A percentile compares a stretch with the other conserved stretches of the same genome.
phyloP scores from a whole-genome alignment of 2,797 vertebrate genomes.

The Iguana delicatissima region DNA sequence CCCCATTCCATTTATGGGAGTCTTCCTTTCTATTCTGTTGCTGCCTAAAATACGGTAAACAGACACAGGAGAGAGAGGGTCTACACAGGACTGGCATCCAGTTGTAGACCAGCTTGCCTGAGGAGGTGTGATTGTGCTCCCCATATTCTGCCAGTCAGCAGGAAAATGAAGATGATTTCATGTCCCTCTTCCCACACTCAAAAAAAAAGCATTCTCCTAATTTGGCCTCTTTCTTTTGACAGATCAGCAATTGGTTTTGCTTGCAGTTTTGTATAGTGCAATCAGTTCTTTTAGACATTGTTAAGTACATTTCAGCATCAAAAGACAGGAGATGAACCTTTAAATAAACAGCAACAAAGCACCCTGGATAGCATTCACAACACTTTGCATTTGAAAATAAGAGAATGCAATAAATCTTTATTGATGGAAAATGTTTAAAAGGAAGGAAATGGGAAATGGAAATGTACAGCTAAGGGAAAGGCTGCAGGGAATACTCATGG shows the following conservation, averaged over 20 bases:
- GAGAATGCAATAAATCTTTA: not conserved
- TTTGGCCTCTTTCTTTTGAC: not conserved
- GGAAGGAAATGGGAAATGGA: not conserved
- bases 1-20: not conserved
- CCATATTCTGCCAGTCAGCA: not conserved
- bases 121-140: not conserved
- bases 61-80: not conserved
- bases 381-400: not conserved
- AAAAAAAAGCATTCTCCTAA: not conserved
- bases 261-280: not conserved
- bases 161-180: too few species aligned
- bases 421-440: not conserved
- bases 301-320: not conserved
- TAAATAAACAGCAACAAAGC: not conserved
- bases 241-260: not conserved
- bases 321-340: not conserved
- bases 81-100: not conserved
- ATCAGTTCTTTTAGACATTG: not conserved
- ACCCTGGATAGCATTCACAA: not conserved
- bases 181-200: too few species aligned
- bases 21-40: not conserved
- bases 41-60: not conserved
- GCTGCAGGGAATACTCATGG: not conserved
- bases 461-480: not conserved
- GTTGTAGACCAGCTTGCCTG: not conserved